Evolutionary conservation across 2,888 invertebrate genomes (phyloP).

Genomic region (Mactromeris polynyma): DNA sequence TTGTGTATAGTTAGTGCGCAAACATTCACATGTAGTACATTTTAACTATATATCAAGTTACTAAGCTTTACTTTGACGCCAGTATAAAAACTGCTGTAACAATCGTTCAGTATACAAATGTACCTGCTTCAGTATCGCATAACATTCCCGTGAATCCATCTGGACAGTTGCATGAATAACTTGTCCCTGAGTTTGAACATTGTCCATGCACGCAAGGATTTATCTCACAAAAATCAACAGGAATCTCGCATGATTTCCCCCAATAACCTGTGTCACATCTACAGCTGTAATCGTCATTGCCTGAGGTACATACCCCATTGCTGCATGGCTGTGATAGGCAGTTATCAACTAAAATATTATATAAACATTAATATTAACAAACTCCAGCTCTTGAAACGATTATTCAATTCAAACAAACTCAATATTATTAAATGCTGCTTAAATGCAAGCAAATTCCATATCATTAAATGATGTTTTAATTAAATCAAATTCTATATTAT

Average conservation of each 20-base stretch:
- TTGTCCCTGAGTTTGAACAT: neutral
- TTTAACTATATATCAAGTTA: too few species aligned
- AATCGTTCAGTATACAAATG: neutral
- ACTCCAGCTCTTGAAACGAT: neutral
- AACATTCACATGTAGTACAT: too few species aligned
- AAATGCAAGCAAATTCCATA: too few species aligned
- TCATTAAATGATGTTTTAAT: too few species aligned
- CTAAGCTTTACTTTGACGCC: too few species aligned
- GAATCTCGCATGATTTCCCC: neutral
- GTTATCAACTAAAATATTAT: neutral
- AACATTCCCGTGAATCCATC: neutral
- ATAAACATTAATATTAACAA: neutral
- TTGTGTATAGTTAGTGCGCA: too few species aligned
- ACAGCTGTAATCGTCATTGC: neutral
- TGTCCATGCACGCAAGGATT: slow-evolving; percentile 14
- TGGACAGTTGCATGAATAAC: neutral
- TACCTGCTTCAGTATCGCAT: neutral
- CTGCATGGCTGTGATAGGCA: neutral
- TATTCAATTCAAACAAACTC: too few species aligned
- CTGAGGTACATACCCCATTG: neutral
- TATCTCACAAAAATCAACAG: neutral
- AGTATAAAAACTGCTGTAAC: too few species aligned
- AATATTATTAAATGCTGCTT: too few species aligned
- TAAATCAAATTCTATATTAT: too few species aligned
- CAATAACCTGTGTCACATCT: neutral